Conservation (phyloP, 1,140 invertebrate species). For the Tetramorium parvispinum region DNA sequence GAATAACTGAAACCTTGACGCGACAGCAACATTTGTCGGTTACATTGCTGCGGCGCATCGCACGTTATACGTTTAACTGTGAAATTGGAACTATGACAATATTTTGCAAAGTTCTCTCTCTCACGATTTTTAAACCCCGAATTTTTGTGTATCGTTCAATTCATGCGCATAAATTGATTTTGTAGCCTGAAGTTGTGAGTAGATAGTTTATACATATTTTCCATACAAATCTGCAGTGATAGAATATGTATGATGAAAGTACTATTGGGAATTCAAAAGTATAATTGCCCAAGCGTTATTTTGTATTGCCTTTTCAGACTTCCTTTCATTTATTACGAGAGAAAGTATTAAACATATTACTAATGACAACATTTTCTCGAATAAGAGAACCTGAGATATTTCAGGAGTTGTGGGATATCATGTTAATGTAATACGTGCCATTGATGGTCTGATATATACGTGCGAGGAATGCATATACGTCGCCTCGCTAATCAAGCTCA, state of each 20-base stretch:
- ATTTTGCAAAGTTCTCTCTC: neutral
- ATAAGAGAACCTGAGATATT: neutral
- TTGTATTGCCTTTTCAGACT: neutral
- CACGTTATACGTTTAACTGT: neutral
- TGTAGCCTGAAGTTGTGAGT: constrained; percentile 10
- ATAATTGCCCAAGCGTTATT: neutral
- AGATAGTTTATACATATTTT: neutral
- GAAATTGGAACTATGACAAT: constrained; percentile 12
- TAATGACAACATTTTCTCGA: neutral
- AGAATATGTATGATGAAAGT: constrained; percentile 21
- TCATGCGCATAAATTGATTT: constrained; percentile 44
- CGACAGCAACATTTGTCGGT: neutral
- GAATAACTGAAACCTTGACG: neutral
- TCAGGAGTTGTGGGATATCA: constrained; percentile 12
- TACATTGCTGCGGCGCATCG: neutral
- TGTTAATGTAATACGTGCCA: constrained; percentile 59
- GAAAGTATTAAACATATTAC: neutral
- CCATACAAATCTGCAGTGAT: neutral
- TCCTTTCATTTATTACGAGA: neutral
- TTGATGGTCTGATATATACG: constrained; percentile 18
- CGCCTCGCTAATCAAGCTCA: constrained; percentile 68
- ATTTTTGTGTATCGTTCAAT: constrained; percentile 27
- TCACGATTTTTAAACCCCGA: neutral
- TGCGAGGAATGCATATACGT: constrained; percentile 48
- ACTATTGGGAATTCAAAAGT: constrained; percentile 1